Percentiles rank a stretch among this genome's conserved stretches.
Conservation (phyloP, 2,888 invertebrate genomes). For the Lissocephala sabroskyi region DNA sequence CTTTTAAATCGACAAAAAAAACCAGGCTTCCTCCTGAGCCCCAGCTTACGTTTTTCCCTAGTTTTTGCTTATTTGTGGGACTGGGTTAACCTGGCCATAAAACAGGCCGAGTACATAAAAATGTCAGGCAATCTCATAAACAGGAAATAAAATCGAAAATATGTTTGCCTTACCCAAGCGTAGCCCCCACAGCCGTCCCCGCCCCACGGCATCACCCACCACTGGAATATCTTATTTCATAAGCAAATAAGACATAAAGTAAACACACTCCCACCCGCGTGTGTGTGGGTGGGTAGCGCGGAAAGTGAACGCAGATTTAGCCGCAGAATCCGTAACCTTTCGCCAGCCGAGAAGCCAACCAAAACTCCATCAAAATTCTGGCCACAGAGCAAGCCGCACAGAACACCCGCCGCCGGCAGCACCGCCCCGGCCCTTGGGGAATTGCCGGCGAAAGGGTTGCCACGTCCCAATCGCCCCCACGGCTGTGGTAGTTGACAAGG, state of each 20-base stretch:
- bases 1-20: no score
- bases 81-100: not conserved
- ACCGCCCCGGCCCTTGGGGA: constrained; percentile 31
- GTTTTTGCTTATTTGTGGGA: no score
- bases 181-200: constrained; percentile 22
- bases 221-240: constrained; percentile 58
- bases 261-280: constrained; percentile 26
- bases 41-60: no score
- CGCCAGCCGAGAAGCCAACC: constrained; percentile 32
- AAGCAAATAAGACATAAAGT: constrained; percentile 62
- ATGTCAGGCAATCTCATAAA: constrained; percentile 61
- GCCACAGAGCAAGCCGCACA: constrained; percentile 52
- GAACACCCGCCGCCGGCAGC: constrained; percentile 7
- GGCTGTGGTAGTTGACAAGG: not conserved
- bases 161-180: constrained; percentile 9
- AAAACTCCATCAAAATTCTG: constrained; percentile 67
- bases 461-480: constrained; percentile 35
- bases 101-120: constrained; percentile 40
- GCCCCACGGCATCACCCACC: constrained; percentile 17
- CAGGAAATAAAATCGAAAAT: constrained; percentile 58
- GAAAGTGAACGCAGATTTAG: constrained; percentile 63
- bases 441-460: constrained; percentile 51
- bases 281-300: constrained; percentile 4
- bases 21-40: no score
- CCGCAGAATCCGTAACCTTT: constrained; percentile 37